A percentile compares a stretch with the other conserved stretches of the same genome.
These are phyloP conservation scores for Neopipo cinnamomea DNA, from an alignment of 2,113 vertebrate species.

Conservation along the genomic window DNA sequence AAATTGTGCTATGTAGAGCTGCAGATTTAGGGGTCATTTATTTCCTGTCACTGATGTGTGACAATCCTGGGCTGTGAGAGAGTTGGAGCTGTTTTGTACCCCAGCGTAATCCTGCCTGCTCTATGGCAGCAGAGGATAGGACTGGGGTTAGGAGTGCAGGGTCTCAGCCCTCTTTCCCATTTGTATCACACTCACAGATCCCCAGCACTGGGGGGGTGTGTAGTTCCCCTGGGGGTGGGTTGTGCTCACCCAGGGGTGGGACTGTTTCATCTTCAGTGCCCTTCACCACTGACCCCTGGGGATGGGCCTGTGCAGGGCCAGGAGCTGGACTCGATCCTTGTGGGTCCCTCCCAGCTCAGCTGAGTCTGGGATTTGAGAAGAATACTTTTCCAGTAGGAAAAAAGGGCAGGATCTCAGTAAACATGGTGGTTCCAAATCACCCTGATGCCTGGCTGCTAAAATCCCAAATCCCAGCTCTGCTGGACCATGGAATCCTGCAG, in stretches of 20 bases:
- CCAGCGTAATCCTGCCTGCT: not conserved
- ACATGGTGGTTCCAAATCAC: not conserved
- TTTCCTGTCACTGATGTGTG: not conserved
- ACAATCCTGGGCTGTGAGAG: not conserved
- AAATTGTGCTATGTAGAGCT: not conserved
- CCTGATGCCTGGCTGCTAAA: not conserved
- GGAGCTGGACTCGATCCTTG: not conserved
- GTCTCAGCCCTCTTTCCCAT: rapidly evolving
- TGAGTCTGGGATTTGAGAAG: not conserved
- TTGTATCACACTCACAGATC: too few relatives aligned
- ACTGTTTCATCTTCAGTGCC: not conserved
- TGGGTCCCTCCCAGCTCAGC: not conserved
- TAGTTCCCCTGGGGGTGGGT: not conserved
- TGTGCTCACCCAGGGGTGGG: not conserved
- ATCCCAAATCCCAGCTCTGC: not conserved
- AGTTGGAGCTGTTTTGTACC: not conserved
- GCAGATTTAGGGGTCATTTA: not conserved
- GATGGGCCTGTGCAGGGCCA: not conserved
- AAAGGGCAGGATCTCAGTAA: not conserved
- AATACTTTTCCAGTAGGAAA: not conserved
- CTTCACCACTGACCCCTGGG: not conserved
- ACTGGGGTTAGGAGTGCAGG: not conserved
- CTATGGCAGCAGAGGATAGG: not conserved
- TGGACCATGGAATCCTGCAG: not conserved
- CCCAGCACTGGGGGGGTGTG: not conserved